Evolutionary conservation across 2,888 invertebrate genomes (phyloP).

Genomic region (Cacoxenus indagator): DNA sequence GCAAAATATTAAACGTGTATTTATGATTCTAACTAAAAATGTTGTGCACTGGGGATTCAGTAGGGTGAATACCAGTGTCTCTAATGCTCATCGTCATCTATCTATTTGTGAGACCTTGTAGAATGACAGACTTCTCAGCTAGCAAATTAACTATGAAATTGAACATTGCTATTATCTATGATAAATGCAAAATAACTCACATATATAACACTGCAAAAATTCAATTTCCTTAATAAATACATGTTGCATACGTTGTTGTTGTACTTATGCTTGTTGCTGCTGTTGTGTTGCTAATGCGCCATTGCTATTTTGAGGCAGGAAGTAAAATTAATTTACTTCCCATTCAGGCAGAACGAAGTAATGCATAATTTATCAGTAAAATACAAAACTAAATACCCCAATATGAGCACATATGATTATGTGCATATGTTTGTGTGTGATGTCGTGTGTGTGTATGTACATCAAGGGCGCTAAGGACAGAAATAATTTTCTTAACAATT

Average conservation of each 20-base stretch:
- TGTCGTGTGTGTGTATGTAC: not conserved
- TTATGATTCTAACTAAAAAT: too few relatives aligned
- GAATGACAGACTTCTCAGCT: not conserved
- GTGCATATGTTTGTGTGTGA: not conserved
- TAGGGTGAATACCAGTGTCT: too few relatives aligned
- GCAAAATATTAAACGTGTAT: too few relatives aligned
- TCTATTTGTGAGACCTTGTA: too few relatives aligned
- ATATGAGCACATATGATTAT: not conserved
- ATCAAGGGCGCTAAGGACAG: not conserved
- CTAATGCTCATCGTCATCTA: too few relatives aligned
- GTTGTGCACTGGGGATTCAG: too few relatives aligned
- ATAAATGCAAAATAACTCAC: slow-evolving; percentile 13
- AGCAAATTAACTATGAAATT: not conserved
- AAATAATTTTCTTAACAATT: slow-evolving; percentile 29
- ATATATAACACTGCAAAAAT: slow-evolving; percentile 19
- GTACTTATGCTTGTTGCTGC: slow-evolving; percentile 10
- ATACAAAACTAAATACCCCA: not conserved
- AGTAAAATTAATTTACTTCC: slow-evolving; percentile 24
- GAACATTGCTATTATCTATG: not conserved
- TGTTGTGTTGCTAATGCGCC: slow-evolving; percentile 17
- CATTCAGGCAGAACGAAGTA: slow-evolving; percentile 28
- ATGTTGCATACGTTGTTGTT: slow-evolving; percentile 2
- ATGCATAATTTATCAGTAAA: slow-evolving; percentile 30
- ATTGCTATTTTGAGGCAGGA: slow-evolving; percentile 18
- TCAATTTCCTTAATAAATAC: slow-evolving; percentile 24